Evolutionary conservation across 2,888 invertebrate genomes (phyloP).

Genomic region (Dyspetes luteomarginatus): DNA sequence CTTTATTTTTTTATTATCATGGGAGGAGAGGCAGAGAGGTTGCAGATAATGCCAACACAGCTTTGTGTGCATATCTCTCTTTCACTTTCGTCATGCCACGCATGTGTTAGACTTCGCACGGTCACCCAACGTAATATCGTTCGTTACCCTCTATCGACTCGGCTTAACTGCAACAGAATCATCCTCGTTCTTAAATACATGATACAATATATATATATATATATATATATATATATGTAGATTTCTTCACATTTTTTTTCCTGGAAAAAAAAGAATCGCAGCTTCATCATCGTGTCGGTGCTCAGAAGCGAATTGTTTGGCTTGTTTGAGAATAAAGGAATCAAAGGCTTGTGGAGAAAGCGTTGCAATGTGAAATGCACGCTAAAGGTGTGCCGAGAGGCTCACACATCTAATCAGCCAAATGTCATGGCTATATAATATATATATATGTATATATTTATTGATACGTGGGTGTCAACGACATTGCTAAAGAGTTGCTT

Average conservation of each 20-base stretch:
- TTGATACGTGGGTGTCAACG: conserved; percentile 50
- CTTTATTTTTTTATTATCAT: conserved; percentile 19
- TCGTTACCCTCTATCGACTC: conserved; percentile 60
- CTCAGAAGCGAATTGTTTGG: conserved; percentile 10
- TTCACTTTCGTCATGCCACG: conserved; percentile 44
- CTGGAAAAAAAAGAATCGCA: conserved; percentile 20
- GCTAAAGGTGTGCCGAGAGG: conserved; percentile 30
- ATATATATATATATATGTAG: neutral
- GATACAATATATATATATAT: neutral
- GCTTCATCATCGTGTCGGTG: neutral
- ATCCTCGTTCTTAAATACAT: neutral
- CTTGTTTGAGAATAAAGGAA: conserved; percentile 10
- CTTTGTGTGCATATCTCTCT: conserved; percentile 34
- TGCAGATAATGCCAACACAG: conserved; percentile 40
- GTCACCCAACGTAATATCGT: conserved; percentile 65
- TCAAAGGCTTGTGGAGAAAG: conserved; percentile 32
- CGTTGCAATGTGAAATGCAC: conserved; percentile 22
- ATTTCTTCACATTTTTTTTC: conserved; percentile 24
- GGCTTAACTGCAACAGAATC: conserved; percentile 45
- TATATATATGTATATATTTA: too few relatives aligned
- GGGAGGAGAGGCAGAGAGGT: conserved; percentile 8
- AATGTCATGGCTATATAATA: conserved; percentile 51
- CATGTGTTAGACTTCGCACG: conserved; percentile 37
- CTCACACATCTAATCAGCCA: conserved; percentile 50
- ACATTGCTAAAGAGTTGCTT: conserved; percentile 48